These are phyloP conservation scores for Rostratula benghalensis DNA, from an alignment of 2,113 vertebrate genomes.

Conservation along the genomic window DNA sequence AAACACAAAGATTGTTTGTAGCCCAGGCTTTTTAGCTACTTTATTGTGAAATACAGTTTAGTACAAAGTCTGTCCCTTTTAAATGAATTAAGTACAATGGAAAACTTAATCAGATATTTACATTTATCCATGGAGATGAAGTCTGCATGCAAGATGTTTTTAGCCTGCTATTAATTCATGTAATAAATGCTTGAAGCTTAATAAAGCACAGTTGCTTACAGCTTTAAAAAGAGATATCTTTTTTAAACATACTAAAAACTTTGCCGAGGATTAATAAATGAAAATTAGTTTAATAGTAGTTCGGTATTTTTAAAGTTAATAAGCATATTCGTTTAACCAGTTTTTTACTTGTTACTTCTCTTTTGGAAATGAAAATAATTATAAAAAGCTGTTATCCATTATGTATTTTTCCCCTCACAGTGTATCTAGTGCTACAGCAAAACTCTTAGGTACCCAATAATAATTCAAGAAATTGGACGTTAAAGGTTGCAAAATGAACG, in stretches of 20 bases:
- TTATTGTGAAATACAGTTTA: background rate
- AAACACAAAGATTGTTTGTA: background rate
- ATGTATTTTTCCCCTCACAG: background rate
- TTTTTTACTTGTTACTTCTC: background rate
- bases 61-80: background rate
- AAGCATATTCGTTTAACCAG: background rate
- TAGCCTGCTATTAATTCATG: background rate
- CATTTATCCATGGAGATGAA: background rate
- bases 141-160: background rate
- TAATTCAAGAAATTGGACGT: background rate
- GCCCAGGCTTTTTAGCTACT: background rate
- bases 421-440: background rate
- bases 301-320: background rate
- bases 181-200: conserved; percentile 7
- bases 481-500: background rate
- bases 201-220: background rate
- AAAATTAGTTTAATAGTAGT: background rate
- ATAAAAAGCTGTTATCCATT: background rate
- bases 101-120: background rate
- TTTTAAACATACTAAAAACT: background rate
- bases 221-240: conserved; percentile 15
- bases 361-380: background rate
- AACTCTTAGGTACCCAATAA: background rate
- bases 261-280: background rate
- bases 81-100: background rate